phyloP scores from a whole-genome alignment of 2,888 invertebrate genomes.

The Trachelus stipa region DNA sequence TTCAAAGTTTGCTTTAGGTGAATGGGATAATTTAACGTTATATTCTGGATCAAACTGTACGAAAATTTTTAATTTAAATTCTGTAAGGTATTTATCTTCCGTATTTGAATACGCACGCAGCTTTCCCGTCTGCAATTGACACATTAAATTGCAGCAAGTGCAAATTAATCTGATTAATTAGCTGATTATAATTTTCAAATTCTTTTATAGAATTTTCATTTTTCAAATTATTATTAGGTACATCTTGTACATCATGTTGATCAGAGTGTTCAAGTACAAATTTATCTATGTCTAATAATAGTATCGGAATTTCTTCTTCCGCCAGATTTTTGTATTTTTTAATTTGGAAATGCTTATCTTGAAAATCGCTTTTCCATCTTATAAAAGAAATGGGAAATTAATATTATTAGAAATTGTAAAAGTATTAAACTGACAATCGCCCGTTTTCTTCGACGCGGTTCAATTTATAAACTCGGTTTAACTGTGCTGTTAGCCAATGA shows the following conservation, averaged over 20 bases:
- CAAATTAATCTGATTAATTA: not conserved
- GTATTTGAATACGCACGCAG: not conserved
- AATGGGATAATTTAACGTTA: conserved; percentile 20
- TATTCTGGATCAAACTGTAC: conserved; percentile 28
- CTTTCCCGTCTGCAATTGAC: not conserved
- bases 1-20: conserved; percentile 24
- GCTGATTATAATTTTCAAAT: not conserved
- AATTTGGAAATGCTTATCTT: conserved; percentile 33
- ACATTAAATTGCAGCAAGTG: not conserved
- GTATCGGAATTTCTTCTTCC: conserved; percentile 19
- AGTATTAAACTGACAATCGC: not conserved
- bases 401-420: not conserved
- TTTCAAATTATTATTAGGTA: not conserved
- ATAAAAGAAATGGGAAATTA: not conserved
- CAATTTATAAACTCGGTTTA: too few species aligned
- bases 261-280: conserved; percentile 9
- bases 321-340: conserved; percentile 28
- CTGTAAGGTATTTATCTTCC: not conserved
- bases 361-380: conserved; percentile 28
- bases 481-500: too few species aligned
- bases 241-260: not conserved
- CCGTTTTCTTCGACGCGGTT: too few species aligned
- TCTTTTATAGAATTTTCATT: not conserved
- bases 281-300: conserved; percentile 27
- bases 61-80: not conserved